Evolutionary conservation across 2,113 vertebrate genomes (phyloP).

Genomic region (Serilophus lunatus): DNA sequence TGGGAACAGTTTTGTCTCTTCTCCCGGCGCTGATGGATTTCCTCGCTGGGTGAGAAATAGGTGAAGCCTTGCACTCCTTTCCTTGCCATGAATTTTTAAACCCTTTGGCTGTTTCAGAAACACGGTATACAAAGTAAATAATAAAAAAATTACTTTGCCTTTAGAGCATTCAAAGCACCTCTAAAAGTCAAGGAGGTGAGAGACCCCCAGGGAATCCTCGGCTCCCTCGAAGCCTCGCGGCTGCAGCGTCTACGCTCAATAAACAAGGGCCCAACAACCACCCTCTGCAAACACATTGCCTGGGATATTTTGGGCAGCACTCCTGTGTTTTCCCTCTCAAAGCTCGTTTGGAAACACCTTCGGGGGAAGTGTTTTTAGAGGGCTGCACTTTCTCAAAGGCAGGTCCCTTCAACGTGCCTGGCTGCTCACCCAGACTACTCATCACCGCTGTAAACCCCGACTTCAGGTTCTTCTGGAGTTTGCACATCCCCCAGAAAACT

Average conservation of each 20-base stretch:
- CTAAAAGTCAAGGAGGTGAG: background rate
- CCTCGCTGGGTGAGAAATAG: background rate
- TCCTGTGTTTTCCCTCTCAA: background rate
- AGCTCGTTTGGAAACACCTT: background rate
- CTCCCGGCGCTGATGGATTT: background rate
- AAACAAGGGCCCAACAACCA: background rate
- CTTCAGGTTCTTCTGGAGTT: background rate
- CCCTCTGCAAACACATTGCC: background rate
- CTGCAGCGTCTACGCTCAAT: background rate
- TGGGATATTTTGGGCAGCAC: background rate
- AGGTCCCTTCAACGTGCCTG: background rate
- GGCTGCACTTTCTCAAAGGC: slow-evolving; percentile 11
- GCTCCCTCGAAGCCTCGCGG: background rate
- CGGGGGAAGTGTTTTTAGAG: background rate
- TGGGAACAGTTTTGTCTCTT: slow-evolving; percentile 48
- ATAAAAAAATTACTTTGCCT: background rate
- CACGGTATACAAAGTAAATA: background rate
- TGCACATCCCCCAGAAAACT: background rate
- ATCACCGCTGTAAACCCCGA: background rate
- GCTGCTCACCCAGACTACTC: background rate
- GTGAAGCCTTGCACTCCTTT: background rate
- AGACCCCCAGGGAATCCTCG: background rate
- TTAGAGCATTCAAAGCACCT: background rate
- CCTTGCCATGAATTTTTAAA: background rate
- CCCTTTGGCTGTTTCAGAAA: background rate